Base-by-base conservation (phyloP, 2,888 invertebrate genomes). In the Protonemura montana region DNA sequence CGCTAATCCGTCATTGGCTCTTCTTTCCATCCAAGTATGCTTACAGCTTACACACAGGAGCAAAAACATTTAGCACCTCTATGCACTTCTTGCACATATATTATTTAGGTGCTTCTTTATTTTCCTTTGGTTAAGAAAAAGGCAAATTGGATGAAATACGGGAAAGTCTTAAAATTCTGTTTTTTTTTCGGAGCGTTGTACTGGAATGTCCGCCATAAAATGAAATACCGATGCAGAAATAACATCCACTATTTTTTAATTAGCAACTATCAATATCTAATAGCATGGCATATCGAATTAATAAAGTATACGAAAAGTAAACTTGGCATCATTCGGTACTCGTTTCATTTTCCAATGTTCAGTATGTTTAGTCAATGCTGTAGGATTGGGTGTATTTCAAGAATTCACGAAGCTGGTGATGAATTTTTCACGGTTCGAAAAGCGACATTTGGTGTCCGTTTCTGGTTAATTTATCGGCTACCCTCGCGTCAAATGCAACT, bases 381-480 rank as follows among this genome's bases (percentile, higher is more conserved):
- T 84, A 84, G 27, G 29, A 42, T 59, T 59, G 28, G 59, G 59
- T 84, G 76, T 84, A 76, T 76, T 84, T 84, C 76, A 84, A 84
- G 84, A 84, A 84, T 84, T 84, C 76, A 84, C 76, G 84, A 84
- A 59, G 28, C 27, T 16, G 13, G 76, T 59, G 84, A 84, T 84
- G 84, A 84, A 84, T 84, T 28, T 84, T 84, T 84, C 76, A 84
- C 84, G 84, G 76, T 84, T 84, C 76, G 84, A 84, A 84, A 84
- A 84, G 84, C 84, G 84, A 84, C 84, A 84, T 84, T 84, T 84
- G 84, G 84, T 84, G 84, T 84, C 84, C 84, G 84, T 84, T 84
- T 84, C 84, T 84, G 84, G 84, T 84, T 84, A 84, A 84, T 84
- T 84, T 76, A 84, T 84, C 29, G 84, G 27, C 84, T 76, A 84